Percentiles rank a stretch among this genome's conserved stretches.
Conservation (phyloP, 1,140 invertebrate genomes). For the Drosophila kohkoa region DNA sequence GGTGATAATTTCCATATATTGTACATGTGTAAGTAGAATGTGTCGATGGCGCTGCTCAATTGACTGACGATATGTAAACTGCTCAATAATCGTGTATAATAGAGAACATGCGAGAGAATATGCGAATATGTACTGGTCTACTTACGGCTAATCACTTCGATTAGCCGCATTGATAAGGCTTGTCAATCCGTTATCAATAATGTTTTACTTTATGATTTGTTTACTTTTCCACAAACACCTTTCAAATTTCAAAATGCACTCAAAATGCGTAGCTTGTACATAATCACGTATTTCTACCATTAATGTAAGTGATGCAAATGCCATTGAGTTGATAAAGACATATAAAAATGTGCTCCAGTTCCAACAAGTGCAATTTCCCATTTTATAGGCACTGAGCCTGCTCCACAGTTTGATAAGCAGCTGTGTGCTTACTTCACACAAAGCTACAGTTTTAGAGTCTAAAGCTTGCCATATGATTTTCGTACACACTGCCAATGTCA, state of each 20-base stretch:
- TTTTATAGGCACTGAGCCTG: no score
- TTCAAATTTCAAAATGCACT: constrained; percentile 45
- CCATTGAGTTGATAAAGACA: constrained; percentile 28
- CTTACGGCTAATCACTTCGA: constrained; percentile 66
- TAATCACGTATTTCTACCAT: constrained; percentile 1
- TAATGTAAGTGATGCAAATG: constrained; percentile 6
- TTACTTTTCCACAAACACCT: constrained; percentile 57
- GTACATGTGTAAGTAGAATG: constrained; percentile 3
- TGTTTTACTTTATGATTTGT: constrained; percentile 65
- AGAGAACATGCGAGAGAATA: constrained; percentile 7
- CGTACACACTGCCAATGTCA: not conserved
- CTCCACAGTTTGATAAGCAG: constrained; percentile 11
- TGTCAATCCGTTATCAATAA: constrained; percentile 60
- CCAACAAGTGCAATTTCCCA: not conserved
- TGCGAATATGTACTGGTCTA: constrained; percentile 17
- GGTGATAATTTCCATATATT: constrained; percentile 26
- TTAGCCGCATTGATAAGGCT: constrained; percentile 67
- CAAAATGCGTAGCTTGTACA: constrained; percentile 4
- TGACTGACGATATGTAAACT: constrained; percentile 48
- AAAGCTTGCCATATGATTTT: not conserved
- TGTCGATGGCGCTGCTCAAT: constrained; percentile 16
- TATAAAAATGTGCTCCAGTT: constrained; percentile 25
- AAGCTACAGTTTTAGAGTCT: not conserved
- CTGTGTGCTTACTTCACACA: not conserved
- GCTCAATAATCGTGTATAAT: not conserved